Evolutionary conservation across 2,888 invertebrate genomes (phyloP).

Genomic region (Sinopyrophorus schimmeli): DNA sequence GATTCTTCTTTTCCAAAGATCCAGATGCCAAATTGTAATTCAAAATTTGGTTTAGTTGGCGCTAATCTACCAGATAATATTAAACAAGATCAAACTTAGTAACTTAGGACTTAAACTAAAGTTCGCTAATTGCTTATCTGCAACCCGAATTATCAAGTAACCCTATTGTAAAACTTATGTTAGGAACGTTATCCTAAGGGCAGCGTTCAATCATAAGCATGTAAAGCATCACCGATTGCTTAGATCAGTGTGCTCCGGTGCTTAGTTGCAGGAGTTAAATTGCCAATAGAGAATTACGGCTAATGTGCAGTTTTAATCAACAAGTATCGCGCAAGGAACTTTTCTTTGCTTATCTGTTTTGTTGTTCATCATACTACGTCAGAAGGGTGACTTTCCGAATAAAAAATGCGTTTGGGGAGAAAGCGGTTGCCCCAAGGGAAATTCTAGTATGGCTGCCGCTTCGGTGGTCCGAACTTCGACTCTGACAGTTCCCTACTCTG

Average conservation of each 20-base stretch:
- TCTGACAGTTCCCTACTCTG: constrained; percentile 31
- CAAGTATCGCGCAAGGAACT: constrained; percentile 29
- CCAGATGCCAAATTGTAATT: background rate
- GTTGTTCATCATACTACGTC: constrained; percentile 31
- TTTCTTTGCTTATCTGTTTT: constrained; percentile 20
- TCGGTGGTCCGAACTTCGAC: constrained; percentile 31
- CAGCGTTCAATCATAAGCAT: too few relatives aligned
- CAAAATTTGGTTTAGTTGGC: background rate
- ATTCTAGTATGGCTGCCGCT: constrained; percentile 32
- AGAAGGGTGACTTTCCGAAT: constrained; percentile 29
- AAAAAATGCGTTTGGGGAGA: constrained; percentile 33
- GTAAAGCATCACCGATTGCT: too few relatives aligned
- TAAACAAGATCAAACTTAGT: background rate
- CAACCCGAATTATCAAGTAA: background rate
- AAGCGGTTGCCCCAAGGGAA: constrained; percentile 32
- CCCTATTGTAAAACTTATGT: too few relatives aligned
- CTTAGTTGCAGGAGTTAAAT: too few relatives aligned
- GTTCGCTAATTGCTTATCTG: constrained; percentile 2
- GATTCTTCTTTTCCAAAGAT: too few relatives aligned
- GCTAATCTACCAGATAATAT: background rate
- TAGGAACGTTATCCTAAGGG: too few relatives aligned
- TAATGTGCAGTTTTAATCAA: too few relatives aligned
- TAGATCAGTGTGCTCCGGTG: too few relatives aligned
- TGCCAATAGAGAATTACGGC: too few relatives aligned
- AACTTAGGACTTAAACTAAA: background rate